A percentile compares a stretch with the other conserved stretches of the same genome.
These are phyloP conservation scores for Zingel zingel DNA, from an alignment of 2,113 vertebrate species.

Conservation along the genomic window DNA sequence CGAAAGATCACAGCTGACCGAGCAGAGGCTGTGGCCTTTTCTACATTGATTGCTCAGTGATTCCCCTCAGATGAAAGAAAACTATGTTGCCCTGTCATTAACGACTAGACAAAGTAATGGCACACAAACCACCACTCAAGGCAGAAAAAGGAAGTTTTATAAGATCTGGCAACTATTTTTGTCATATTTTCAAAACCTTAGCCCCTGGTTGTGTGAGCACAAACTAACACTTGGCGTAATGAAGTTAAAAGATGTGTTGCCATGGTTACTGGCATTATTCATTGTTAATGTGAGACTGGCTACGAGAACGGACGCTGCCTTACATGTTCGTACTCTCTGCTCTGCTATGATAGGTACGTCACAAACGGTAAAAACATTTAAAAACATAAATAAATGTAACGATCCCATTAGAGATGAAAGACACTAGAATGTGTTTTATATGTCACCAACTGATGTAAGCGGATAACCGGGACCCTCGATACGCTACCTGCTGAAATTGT, in stretches of 20 bases:
- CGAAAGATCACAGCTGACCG: not conserved
- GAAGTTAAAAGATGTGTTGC: too few relatives aligned
- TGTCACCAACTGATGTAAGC: not conserved
- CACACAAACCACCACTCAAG: not conserved
- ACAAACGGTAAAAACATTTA: not conserved
- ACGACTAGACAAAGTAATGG: not conserved
- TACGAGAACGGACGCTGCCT: not conserved
- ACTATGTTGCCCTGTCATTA: not conserved
- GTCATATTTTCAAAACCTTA: too few relatives aligned
- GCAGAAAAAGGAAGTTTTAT: too few relatives aligned
- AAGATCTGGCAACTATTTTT: too few relatives aligned
- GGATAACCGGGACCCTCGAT: not conserved
- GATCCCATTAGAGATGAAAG: not conserved
- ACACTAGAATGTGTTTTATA: not conserved
- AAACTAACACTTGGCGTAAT: too few relatives aligned
- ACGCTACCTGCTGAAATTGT: conserved; percentile 95
- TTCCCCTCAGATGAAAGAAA: not conserved
- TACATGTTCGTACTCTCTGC: not conserved
- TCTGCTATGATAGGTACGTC: not conserved
- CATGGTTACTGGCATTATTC: too few relatives aligned
- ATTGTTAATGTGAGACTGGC: not conserved
- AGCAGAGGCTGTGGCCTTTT: not conserved
- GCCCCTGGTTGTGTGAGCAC: too few relatives aligned
- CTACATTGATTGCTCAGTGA: not conserved
- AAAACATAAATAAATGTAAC: not conserved